phyloP scores from a whole-genome alignment of 2,888 invertebrate species.

The Apoderus coryli region DNA sequence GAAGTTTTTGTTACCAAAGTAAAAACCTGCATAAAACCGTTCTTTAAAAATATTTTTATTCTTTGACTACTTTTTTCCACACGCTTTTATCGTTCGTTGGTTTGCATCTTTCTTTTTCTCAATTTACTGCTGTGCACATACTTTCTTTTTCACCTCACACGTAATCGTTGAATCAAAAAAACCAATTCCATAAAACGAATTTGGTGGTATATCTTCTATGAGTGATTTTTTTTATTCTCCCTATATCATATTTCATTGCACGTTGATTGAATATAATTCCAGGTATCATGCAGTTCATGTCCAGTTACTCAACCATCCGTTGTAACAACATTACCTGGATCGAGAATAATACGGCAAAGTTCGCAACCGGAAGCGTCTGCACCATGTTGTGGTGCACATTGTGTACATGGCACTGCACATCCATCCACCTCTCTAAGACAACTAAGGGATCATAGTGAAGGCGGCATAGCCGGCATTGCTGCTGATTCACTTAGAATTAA shows the following conservation, averaged over 20 bases:
- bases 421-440: constrained; percentile 79
- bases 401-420: constrained; percentile 43
- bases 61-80: too few relatives aligned
- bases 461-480: constrained; percentile 88
- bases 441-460: constrained; percentile 52
- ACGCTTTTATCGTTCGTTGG: too few relatives aligned
- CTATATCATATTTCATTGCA: constrained; percentile 17
- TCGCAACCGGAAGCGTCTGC: constrained; percentile 67
- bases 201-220: too few relatives aligned
- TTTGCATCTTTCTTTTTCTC: too few relatives aligned
- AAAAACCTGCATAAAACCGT: too few relatives aligned
- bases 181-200: constrained; percentile 24
- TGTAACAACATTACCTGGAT: constrained; percentile 50
- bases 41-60: too few relatives aligned
- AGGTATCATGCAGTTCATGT: constrained; percentile 44
- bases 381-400: constrained; percentile 42
- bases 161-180: too few relatives aligned
- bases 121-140: too few relatives aligned
- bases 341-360: constrained; percentile 76
- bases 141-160: too few relatives aligned
- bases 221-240: constrained; percentile 11
- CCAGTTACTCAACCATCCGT: constrained; percentile 54
- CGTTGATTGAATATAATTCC: constrained; percentile 22
- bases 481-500: constrained; percentile 91
- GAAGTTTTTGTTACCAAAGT: too few relatives aligned